phyloP scores from a whole-genome alignment of 2,888 invertebrate genomes.

The Micropterix aruncella region DNA sequence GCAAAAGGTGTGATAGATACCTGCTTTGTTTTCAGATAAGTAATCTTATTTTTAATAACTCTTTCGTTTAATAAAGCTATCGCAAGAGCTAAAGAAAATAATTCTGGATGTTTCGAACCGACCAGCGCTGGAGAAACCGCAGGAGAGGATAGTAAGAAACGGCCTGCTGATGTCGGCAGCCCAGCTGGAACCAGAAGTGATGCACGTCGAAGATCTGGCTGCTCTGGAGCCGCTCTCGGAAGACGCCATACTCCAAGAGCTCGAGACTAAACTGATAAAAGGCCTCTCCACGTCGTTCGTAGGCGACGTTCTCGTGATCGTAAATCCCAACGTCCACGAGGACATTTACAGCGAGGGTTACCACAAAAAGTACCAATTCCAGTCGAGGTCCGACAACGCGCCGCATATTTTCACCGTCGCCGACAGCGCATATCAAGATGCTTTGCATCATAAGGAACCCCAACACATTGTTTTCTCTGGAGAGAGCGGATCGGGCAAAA shows the following conservation, averaged over 20 bases:
- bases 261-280: constrained; percentile 51
- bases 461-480: constrained; percentile 83
- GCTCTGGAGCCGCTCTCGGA: constrained; percentile 63
- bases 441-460: constrained; percentile 73
- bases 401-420: constrained; percentile 85
- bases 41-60: not conserved
- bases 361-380: constrained; percentile 67
- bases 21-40: no score
- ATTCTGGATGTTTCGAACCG: constrained; percentile 27
- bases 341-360: constrained; percentile 62
- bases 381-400: constrained; percentile 77
- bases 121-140: constrained; percentile 22
- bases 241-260: constrained; percentile 50
- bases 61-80: constrained; percentile 40
- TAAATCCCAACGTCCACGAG: constrained; percentile 66
- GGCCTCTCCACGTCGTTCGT: constrained; percentile 64
- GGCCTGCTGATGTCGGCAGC: constrained; percentile 34
- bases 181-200: constrained; percentile 46
- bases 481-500: constrained; percentile 86
- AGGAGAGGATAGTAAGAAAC: constrained; percentile 36
- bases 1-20: no score
- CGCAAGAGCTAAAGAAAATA: constrained; percentile 54
- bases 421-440: constrained; percentile 82
- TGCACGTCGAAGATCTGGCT: constrained; percentile 75
- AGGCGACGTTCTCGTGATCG: constrained; percentile 63